phyloP scores from a whole-genome alignment of 2,888 invertebrate genomes.

The Synergus laeviventris region DNA sequence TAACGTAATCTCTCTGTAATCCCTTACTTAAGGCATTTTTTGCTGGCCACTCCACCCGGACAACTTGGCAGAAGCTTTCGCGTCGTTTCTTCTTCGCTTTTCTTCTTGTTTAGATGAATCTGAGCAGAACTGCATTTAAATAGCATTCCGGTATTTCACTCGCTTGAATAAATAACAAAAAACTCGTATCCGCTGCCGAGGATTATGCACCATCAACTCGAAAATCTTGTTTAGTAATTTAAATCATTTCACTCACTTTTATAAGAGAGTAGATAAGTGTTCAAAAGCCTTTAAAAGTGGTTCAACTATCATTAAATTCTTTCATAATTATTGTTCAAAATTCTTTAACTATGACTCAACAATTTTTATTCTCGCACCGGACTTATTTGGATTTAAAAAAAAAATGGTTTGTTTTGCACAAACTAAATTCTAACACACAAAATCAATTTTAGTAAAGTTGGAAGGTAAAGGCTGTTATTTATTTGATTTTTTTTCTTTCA shows the following conservation, averaged over 20 bases:
- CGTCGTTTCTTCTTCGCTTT: conserved; percentile 15
- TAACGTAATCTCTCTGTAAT: conserved; percentile 38
- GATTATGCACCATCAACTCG: background rate
- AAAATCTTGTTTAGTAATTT: background rate
- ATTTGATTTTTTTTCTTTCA: too few relatives aligned
- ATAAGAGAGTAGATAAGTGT: too few relatives aligned
- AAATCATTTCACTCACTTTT: background rate
- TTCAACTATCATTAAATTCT: too few relatives aligned
- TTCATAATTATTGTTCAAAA: too few relatives aligned
- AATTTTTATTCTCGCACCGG: too few relatives aligned
- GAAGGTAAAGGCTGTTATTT: too few relatives aligned
- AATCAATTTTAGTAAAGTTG: too few relatives aligned
- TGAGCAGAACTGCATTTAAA: conserved; percentile 16
- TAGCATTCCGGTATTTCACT: conserved; percentile 12
- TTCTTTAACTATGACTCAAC: too few relatives aligned
- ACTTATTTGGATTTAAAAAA: too few relatives aligned
- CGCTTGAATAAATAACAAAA: background rate
- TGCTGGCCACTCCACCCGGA: conserved; percentile 21
- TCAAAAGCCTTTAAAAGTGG: too few relatives aligned
- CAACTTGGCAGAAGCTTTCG: conserved; percentile 38
- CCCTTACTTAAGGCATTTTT: conserved; percentile 37
- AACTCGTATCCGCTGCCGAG: background rate
- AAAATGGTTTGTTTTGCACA: too few relatives aligned
- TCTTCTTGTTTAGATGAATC: conserved; percentile 26
- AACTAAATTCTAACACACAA: too few relatives aligned